Base-by-base conservation (phyloP, 1,140 invertebrate genomes). In the Trichogramma pretiosum region DNA sequence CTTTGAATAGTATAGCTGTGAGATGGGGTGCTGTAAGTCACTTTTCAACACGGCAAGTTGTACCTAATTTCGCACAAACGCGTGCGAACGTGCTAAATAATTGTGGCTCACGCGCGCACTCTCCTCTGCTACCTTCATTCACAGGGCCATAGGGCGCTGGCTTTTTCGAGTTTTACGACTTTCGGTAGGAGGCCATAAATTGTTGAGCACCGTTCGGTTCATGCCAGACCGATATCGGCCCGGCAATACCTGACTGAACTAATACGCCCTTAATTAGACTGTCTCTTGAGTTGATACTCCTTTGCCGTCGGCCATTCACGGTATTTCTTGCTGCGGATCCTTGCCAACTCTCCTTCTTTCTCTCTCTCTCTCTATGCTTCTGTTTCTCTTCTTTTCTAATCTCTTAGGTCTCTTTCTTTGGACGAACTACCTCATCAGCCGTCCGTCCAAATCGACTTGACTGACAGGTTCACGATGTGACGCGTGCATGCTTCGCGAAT, bases 121-220 rank as follows among this genome's bases (percentile, higher is more conserved):
- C 18, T 37, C 16, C 13, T 18, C 23, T 23, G 17, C 24, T 24
- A n/a, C 3, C 7, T 9, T 5, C 10, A 3, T 26, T 28, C 17
- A 28, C 30, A 24, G 14, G n/a, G n/a, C n/a, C n/a, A n/a, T n/a
- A n/a, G n/a, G n/a, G n/a, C n/a, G n/a, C n/a, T n/a, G n/a, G n/a
- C n/a, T n/a, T n/a, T n/a, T n/a, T n/a, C n/a, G n/a, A 48, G 52
- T 63, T 68, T 67, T 65, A 64, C 62, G 63, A 59, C 53, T 62
- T 61, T 62, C 57, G 55, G 56, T 56, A 56, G 46, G 41, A 46
- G 46, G 56, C 50, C 56, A 59, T 66, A 66, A 66, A 67, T 65
- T 58, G 53, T 58, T 53, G 46, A 33, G 45, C 46, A 33, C 38
- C 39, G 45, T 53, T 55, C 59, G 61, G 65, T 65, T 62, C 65